Evolutionary conservation across 2,888 invertebrate genomes (phyloP), one percentile per base, ranked within the genome.

Genomic region (Oeneis ivallda): DNA sequence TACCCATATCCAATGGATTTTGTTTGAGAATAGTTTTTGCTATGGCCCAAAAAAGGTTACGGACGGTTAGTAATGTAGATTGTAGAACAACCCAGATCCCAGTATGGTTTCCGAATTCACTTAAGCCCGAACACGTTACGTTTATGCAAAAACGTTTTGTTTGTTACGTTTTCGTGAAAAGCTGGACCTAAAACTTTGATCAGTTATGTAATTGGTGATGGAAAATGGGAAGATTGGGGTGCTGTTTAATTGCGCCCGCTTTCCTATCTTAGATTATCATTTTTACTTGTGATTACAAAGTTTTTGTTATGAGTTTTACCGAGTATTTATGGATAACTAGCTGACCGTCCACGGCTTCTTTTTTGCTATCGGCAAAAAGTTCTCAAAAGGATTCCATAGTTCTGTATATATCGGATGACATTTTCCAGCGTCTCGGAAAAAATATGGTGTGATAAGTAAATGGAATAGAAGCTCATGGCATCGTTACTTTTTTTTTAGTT

Each of bases 151-250:
- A 34, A 54, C 10, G 37, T 53, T 53, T n/a, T 34, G 37, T 1
- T 53, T 34, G 15, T 34, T 26, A 8, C 39, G 54, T 54, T 37
- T 37, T 54, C 37, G 37, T 54, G 37, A 37, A 54, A 37, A 54
- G 37, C 37, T 15, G 1, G 5, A 2, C 37, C 54, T 11, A 15
- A 8, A 39, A 54, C 37, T 54, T 34, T 54, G 26, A 0, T 17
- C 54, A 15, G 17, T 37, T 17, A 54, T 37, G 37, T 37, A 54
- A 37, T 54, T 54, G 54, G 34, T 37, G 8, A n/a, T n/a, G 17
- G 37, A 15, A 37, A 39, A 54, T n/a, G n/a, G n/a, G 4, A 4
- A 15, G 19, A 52, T 2, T 26, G 13, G 13, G 13, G 32, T 32
- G n/a, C 26, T 7, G 8, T 32, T 32, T 32, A 13, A 50, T 13